Evolutionary conservation across 2,888 invertebrate genomes (phyloP), one percentile per base, ranked within the genome.

Genomic region (Aphrophora alni): DNA sequence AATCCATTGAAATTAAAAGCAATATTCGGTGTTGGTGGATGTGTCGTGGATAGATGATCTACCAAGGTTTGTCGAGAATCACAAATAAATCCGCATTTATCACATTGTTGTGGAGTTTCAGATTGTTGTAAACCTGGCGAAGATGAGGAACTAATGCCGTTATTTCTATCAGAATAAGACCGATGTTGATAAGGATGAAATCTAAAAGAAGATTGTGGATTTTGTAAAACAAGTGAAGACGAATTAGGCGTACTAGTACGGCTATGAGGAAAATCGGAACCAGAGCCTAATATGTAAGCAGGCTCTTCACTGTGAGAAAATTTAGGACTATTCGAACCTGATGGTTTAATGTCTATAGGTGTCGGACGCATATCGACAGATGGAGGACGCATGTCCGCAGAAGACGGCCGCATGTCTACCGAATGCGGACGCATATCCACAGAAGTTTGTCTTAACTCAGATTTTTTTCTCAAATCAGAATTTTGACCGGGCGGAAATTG

Each of bases 11-110:
- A 80, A 70, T 82, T 44, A 74, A 75, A 75, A 72, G 71, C 75
- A 33, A 59, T 70, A 27, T 38, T 71, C 51, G 75, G 78, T 38
- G 78, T 84, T 85, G 90, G 86, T 0, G 88, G 91, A 86, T 95
- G 95, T 80, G 92, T 92, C 12, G 92, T 90, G 84, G 92, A 92
- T 82, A 93, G 91, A 86, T 96, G 96, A 85, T 95, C 96, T 83
- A 92, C 92, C 76, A 95, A 89, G 86, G 93, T 93, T 73, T 92
- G 90, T 72, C 93, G 93, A 69, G 94, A 93, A 87, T 95, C 94
- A 87, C 93, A 95, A 79, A 95, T 93, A 83, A 92, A 93, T 81
- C 95, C 95, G 87, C 96, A 96, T 88, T 95, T 95, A 87, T 96
- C 95, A 88, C 95, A 95, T 87, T 95, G 95, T 87, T 93, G 92